Evolutionary conservation across 2,888 invertebrate genomes (phyloP), one percentile per base, ranked within the genome.

Genomic region (Alentia gelatinosa): DNA sequence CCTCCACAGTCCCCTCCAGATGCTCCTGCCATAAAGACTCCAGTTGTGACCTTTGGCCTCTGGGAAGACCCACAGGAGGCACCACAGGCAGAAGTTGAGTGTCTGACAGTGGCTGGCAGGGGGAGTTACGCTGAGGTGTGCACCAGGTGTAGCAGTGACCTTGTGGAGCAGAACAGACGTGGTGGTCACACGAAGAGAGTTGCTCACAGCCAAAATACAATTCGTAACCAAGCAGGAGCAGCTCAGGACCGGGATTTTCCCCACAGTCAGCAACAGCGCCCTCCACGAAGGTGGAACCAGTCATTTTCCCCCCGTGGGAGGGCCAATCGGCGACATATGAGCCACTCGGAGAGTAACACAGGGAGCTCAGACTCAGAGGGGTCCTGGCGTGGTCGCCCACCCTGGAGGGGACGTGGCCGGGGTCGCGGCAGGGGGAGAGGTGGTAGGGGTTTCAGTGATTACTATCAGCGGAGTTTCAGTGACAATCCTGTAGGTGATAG

Each of bases 81-180:
- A 12, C 9, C 7, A 3, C n/a, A 30, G 68, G 26, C 15, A 5
- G 26, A 30, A 3, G 33, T 12, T 1, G 68, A 68, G 0, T 68
- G 30, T 68, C 37, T 23, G 83, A 23, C 37, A 19, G 40, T 23
- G 3, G 40, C 12, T 3, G n/a, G 23, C 26, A 83, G 23, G 19
- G 83, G 83, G 1, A 83, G 83, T 39, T 83, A 83, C 39, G 83
- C 83, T 39, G 83, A 83, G 12, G 83, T 83, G 26, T 83, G 83
- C 37, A 37, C 37, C 3, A 7, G 39, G 39, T 83, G 83, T 39
- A 83, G 26, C 5, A 83, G 35, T 5, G 83, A 83, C 15, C 1
- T 23, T 23, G 83, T 23, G 4, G 40, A 26, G 12, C 37, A 26
- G 39, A 83, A 37, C 15, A n/a, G 39, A n/a, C 35, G n/a, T 83